A percentile compares a stretch with the other conserved stretches of the same genome.
These are phyloP conservation scores for Chrysopa pallens DNA, from an alignment of 1,140 invertebrate genomes.

Conservation along the genomic window DNA sequence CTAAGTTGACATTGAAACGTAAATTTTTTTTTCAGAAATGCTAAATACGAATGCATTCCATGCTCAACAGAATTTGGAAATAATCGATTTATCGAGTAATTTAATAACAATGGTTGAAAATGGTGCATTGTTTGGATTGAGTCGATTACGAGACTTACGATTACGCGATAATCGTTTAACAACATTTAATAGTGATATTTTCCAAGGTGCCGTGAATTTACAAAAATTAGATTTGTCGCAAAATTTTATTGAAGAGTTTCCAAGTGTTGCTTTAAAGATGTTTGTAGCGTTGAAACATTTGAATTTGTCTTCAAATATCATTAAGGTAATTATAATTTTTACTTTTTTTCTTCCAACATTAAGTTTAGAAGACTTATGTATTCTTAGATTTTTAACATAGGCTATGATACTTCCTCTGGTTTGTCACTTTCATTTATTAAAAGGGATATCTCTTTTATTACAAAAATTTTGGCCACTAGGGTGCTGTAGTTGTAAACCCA, in stretches of 20 bases:
- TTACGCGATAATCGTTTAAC: slow-evolving; percentile 55
- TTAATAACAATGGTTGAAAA: slow-evolving; percentile 53
- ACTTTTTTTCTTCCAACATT: too few species aligned
- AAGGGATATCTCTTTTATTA: too few species aligned
- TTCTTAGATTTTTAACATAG: too few species aligned
- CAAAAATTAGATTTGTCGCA: slow-evolving; percentile 63
- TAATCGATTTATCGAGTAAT: slow-evolving; percentile 60
- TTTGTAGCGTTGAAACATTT: slow-evolving; percentile 48
- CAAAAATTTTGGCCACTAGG: too few species aligned
- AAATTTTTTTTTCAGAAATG: slow-evolving; percentile 30
- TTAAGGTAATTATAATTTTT: slow-evolving; percentile 40
- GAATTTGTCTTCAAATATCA: slow-evolving; percentile 67
- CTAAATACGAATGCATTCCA: slow-evolving; percentile 45
- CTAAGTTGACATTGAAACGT: not conserved
- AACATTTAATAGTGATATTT: slow-evolving; percentile 64
- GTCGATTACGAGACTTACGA: slow-evolving; percentile 44
- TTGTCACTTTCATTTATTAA: too few species aligned
- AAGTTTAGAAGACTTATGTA: too few species aligned
- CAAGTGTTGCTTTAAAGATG: slow-evolving; percentile 50
- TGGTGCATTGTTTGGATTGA: slow-evolving; percentile 46
- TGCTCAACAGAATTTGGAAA: slow-evolving; percentile 42
- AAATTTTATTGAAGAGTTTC: slow-evolving; percentile 70
- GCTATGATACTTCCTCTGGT: too few species aligned
- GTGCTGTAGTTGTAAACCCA: too few species aligned
- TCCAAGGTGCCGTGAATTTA: slow-evolving; percentile 52